phyloP scores from a whole-genome alignment of 1,140 invertebrate species.

The Drosophila asahinai region DNA sequence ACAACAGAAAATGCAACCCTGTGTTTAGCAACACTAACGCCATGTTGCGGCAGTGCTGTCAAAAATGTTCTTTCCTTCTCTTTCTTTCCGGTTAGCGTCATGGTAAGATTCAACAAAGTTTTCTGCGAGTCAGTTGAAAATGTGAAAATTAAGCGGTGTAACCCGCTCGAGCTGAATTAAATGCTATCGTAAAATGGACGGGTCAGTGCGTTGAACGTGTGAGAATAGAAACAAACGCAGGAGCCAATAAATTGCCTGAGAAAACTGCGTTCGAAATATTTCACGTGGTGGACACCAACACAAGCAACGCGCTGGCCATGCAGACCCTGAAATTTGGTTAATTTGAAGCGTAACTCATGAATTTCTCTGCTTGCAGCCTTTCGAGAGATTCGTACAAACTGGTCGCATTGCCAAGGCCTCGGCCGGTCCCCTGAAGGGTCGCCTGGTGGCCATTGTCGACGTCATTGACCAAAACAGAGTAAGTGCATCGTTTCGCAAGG shows the following conservation, averaged over 20 bases:
- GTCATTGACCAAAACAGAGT: constrained; percentile 99
- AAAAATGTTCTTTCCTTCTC: constrained; percentile 74
- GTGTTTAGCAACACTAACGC: constrained; percentile 50
- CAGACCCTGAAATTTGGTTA: constrained; percentile 7
- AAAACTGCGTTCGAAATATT: constrained; percentile 39
- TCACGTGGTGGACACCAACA: constrained; percentile 68
- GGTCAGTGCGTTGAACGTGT: constrained; percentile 29
- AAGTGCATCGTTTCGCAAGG: constrained; percentile 80
- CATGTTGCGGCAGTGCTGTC: constrained; percentile 66
- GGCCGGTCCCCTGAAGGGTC: constrained; percentile 95
- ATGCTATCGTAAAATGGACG: constrained; percentile 18
- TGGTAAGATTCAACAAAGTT: constrained; percentile 69
- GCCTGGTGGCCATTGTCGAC: constrained; percentile 97
- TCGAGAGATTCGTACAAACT: constrained; percentile 97
- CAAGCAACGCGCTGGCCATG: constrained; percentile 49
- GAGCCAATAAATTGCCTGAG: background rate
- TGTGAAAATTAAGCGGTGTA: constrained; percentile 65
- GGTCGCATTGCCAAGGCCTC: constrained; percentile 98
- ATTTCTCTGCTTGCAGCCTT: constrained; percentile 89
- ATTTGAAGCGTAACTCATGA: constrained; percentile 29
- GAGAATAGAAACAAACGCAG: background rate
- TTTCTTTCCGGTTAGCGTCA: constrained; percentile 84
- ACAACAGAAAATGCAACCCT: constrained; percentile 51
- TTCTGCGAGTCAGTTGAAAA: constrained; percentile 59
- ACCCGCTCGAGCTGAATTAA: constrained; percentile 52